phyloP scores from a whole-genome alignment of 1,140 invertebrate species.

The Drosophila bocki region DNA sequence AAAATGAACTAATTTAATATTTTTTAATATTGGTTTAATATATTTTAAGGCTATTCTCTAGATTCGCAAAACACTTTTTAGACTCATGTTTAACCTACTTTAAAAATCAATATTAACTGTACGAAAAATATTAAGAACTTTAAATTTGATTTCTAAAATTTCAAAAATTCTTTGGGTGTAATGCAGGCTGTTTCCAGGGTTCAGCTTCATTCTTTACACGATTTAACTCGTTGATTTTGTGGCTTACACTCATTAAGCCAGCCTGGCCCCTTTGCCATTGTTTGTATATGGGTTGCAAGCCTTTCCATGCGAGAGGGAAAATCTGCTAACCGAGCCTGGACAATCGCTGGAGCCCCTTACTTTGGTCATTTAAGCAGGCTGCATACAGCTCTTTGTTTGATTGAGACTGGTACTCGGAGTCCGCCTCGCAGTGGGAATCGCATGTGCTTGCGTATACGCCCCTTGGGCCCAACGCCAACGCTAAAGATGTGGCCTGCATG shows the following conservation, averaged over 20 bases:
- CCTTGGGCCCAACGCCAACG: conserved; percentile 15
- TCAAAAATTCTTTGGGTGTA: conserved; percentile 15
- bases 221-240: conserved; percentile 80
- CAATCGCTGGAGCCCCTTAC: conserved; percentile 4
- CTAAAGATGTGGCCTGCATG: conserved; percentile 62
- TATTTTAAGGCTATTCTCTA: neutral
- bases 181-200: conserved; percentile 29
- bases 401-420: conserved; percentile 33
- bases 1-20: too few relatives aligned
- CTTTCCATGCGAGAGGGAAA: conserved; percentile 9
- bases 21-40: neutral
- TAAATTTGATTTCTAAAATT: neutral
- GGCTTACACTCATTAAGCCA: conserved; percentile 77
- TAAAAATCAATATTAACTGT: neutral
- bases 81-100: neutral
- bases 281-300: conserved; percentile 38
- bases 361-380: conserved; percentile 30
- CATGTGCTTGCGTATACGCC: conserved; percentile 22
- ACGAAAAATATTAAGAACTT: too few relatives aligned
- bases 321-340: conserved; percentile 9
- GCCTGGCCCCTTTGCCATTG: conserved; percentile 51
- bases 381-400: conserved; percentile 48
- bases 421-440: conserved; percentile 12
- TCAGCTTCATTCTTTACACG: conserved; percentile 69
- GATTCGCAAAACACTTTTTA: too few relatives aligned